Conservation (phyloP, 2,113 vertebrate species). For the Gadus chalcogrammus region DNA sequence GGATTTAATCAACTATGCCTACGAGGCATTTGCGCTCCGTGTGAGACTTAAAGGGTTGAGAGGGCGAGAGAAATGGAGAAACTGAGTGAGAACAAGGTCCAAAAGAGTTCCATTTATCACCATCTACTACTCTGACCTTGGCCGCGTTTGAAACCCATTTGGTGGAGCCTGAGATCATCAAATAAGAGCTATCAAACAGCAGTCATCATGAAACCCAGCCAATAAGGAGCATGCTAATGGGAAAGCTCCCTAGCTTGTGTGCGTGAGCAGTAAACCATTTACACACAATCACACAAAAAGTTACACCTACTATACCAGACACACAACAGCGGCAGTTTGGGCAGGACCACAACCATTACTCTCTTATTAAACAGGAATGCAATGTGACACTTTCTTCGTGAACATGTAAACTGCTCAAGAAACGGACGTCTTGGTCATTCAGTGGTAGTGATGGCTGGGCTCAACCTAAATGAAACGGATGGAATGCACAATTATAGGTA, state of each 20-base stretch:
- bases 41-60: slow-evolving; percentile 27
- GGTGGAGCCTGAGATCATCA: slow-evolving; percentile 24
- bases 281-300: too few species aligned
- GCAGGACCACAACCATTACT: too few species aligned
- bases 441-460: too few species aligned
- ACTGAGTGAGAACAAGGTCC: slow-evolving; percentile 5
- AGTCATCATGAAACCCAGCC: slow-evolving; percentile 39
- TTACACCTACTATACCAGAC: too few species aligned
- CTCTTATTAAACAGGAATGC: too few species aligned
- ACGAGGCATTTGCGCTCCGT: slow-evolving; percentile 40
- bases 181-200: slow-evolving; percentile 45
- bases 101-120: slow-evolving; percentile 37
- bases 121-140: slow-evolving; percentile 48
- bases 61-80: slow-evolving; percentile 3
- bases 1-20: slow-evolving; percentile 58
- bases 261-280: too few species aligned
- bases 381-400: too few species aligned
- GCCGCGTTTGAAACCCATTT: slow-evolving; percentile 35
- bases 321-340: too few species aligned
- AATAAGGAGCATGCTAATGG: slow-evolving; percentile 45
- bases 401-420: too few species aligned
- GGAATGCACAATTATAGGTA: too few species aligned
- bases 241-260: background rate
- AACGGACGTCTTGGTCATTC: too few species aligned
- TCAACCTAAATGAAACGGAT: too few species aligned